Evolutionary conservation across 2,797 vertebrate genomes (phyloP).

Genomic region (Tokudaia muenninki): DNA sequence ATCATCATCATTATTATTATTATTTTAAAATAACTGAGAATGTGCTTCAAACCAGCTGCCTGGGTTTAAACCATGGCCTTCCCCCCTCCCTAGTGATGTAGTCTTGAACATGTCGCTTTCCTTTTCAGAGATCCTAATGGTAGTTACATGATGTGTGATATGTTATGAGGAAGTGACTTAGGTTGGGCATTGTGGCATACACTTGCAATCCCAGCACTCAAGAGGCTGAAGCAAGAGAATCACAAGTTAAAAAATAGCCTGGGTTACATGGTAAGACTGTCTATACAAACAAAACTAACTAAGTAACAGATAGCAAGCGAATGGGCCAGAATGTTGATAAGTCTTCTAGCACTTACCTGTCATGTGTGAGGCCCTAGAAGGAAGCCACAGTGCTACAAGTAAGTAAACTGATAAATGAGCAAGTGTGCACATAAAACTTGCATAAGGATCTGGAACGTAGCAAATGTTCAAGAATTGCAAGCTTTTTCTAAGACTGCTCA

Average conservation of each 20-base stretch:
- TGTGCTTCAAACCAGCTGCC: not conserved
- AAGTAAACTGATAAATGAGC: not conserved
- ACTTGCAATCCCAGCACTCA: not conserved
- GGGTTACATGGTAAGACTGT: not conserved
- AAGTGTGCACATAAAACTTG: not conserved
- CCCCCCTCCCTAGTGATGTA: not conserved
- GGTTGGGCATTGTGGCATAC: not conserved
- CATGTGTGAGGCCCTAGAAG: not conserved
- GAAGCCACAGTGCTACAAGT: not conserved
- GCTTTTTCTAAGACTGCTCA: not conserved
- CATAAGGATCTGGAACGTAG: not conserved
- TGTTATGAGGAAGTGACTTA: not conserved
- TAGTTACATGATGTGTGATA: not conserved
- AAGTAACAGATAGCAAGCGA: not conserved
- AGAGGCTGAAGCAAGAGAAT: not conserved
- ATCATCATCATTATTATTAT: no score
- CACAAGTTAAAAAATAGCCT: not conserved
- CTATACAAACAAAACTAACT: not conserved
- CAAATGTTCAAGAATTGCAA: not conserved
- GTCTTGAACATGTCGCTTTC: not conserved
- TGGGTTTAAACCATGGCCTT: not conserved
- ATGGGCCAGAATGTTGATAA: not conserved
- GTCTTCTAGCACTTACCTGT: not conserved
- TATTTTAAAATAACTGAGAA: not conserved
- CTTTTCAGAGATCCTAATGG: not conserved